Base-by-base conservation (phyloP, 2,888 invertebrate species). In the Megastigmus dorsalis region DNA sequence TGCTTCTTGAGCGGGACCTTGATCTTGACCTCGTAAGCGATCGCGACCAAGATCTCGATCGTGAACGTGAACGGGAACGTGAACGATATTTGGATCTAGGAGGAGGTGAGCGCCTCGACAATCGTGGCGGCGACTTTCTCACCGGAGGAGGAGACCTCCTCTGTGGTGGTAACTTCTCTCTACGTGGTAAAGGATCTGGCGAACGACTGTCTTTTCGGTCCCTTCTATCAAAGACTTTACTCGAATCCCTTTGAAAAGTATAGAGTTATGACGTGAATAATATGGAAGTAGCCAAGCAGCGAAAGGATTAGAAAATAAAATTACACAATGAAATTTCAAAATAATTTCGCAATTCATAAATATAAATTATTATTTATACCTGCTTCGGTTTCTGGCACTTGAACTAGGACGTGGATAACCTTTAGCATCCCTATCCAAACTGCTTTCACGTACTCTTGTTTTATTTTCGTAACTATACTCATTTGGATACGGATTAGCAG, bases 21-120 rank as follows among this genome's bases (percentile, higher is more conserved):
- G 80, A 80, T 68, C 80, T 79, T 0, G n/a, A n/a, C n/a, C n/a
- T n/a, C n/a, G n/a, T n/a, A n/a, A n/a, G n/a, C n/a, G 84, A 82
- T 36, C 82, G 73, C 2, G 82, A 80, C 63, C 82, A 73, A 4
- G 82, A 81, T 20, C 80, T 79, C 68, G 85, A 86, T 45, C 81
- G 84, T 4, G 80, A 82, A 52, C 84, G 84, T 41, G 91, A 90
- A n/a, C 69, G 52, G 2, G 81, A 81, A 36, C 82, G 75, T 1
- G 82, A 80, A 57, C 82, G 76, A 7, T 81, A 80, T 15, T 78
- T 80, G 66, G 85, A 85, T 43, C 81, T 84, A 1, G 82, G 69
- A 3, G 82, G 66, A 10, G 77, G 69, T 3, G 72, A 77, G 1
- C 77, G 68, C 15, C 72, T 62, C 2, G 63, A 62, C 6, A 15